These are phyloP conservation scores for Threskiornis aethiopicus DNA, from an alignment of 2,797 vertebrate species.

Conservation along the genomic window DNA sequence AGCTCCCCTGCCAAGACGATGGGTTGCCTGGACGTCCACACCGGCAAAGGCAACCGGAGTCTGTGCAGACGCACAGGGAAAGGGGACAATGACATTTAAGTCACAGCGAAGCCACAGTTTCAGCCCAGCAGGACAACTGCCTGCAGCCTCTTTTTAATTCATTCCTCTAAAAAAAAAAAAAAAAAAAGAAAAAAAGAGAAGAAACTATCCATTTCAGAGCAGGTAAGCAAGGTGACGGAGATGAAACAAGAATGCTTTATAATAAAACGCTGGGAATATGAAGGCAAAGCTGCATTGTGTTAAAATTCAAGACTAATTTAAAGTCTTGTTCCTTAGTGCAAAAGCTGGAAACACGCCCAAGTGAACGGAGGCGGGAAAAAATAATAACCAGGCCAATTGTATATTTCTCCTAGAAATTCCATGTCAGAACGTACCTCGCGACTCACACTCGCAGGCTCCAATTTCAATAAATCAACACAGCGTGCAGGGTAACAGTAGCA, in stretches of 20 bases:
- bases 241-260: neutral
- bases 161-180: too few species aligned
- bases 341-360: slow-evolving; percentile 58
- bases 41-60: neutral
- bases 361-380: slow-evolving; percentile 5
- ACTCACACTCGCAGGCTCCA: slow-evolving; percentile 59
- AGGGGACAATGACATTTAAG: neutral
- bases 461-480: slow-evolving; percentile 72
- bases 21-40: neutral
- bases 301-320: slow-evolving; percentile 43
- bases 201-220: neutral
- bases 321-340: slow-evolving; percentile 55
- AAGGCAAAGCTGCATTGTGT: neutral
- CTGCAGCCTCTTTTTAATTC: neutral
- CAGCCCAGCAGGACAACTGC: neutral
- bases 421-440: slow-evolving; percentile 54
- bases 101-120: neutral
- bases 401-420: slow-evolving; percentile 77
- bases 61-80: fast-evolving
- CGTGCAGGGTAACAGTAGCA: slow-evolving; percentile 49
- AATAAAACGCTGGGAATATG: neutral
- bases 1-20: neutral
- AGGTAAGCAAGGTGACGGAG: neutral
- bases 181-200: neutral
- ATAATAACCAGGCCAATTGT: slow-evolving; percentile 64